Evolutionary conservation across 2,888 invertebrate genomes (phyloP), one percentile per base, ranked within the genome.

Genomic region (Eupithecia inturbata): DNA sequence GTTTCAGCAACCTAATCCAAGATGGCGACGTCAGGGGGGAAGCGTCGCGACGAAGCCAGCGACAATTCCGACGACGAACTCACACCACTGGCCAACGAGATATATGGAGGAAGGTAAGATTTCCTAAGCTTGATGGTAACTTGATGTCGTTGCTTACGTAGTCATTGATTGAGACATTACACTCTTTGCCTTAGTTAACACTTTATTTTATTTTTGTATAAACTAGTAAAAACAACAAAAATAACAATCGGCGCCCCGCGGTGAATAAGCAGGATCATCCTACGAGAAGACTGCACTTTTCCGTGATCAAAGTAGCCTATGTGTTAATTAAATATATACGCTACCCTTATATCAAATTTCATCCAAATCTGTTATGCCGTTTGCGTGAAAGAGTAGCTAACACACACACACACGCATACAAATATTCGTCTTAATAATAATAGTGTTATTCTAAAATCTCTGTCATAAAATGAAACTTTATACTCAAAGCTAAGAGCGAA

Each of bases 61-160:
- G 96, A 97, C 89, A 97, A 97, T 91, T 97, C 97, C 57, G 98
- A 98, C 91, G 98, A 98, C 87, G 98, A 98, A 92, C 97, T 97
- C 85, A 96, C 97, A 79, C 98, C 98, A 79, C 96, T 98, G 85
- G 97, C 97, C 79, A 97, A 97, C 87, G 98, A 98, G 87, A 97
- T 98, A 86, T 98, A 98, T 89, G 97, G 97, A 80, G 98, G 98
- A 95, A 98, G 98, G 98, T 98, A 95, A 92, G 63, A 19, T 62
- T 9, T 19, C 19, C 6, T 62, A 19, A 16, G 7, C 62, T 62
- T 57, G n/a, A n/a, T 49, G 1, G n/a, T 45, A 45, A 45, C 19
- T 45, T 45, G 22, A 22, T 53, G 49, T 53, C 1, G n/a, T 53
- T n/a, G 22, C 45, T n/a, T 9, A 45, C 19, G 49, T 22, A 53